Base-by-base conservation (phyloP, 2,888 invertebrate genomes). In the Pterobdella sp. region DNA sequence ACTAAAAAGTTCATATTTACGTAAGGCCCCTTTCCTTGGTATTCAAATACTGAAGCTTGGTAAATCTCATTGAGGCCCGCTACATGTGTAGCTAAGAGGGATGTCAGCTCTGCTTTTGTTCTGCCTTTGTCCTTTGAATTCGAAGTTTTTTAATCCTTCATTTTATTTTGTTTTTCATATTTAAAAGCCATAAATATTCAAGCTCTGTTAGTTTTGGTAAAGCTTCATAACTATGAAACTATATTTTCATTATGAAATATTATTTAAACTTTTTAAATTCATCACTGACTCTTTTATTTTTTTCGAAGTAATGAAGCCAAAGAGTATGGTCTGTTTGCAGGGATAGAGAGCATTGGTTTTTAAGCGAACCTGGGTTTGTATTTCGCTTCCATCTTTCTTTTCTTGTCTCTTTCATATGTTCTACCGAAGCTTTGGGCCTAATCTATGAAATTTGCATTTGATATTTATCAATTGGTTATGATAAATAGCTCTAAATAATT, bases 241-340 rank as follows among this genome's bases (percentile, higher is more conserved):
- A n/a, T n/a, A n/a, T n/a, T n/a, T n/a, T n/a, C n/a, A n/a, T n/a
- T n/a, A n/a, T n/a, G n/a, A n/a, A n/a, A n/a, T n/a, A n/a, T n/a
- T n/a, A n/a, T n/a, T n/a, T n/a, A n/a, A n/a, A n/a, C n/a, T n/a
- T n/a, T n/a, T n/a, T n/a, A n/a, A n/a, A n/a, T n/a, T n/a, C n/a
- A n/a, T n/a, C n/a, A n/a, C n/a, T n/a, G n/a, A n/a, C n/a, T n/a
- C n/a, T n/a, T n/a, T n/a, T n/a, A n/a, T 56, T 56, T 4, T 56
- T n/a, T 4, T 4, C 10, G 60, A 18, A n/a, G 60, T 56, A 56
- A 26, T 95, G 93, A 81, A 91, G 88, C 94, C 96, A 98, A 83
- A 98, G 91, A 78, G 94, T 89, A 78, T 96, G 96, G 87, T 98
- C 98, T 32, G 98, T 96, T 86, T 97, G 95, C 84, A 98, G 93